Conservation (phyloP, 2,888 invertebrate species). For the Oxystoma pomonae region DNA sequence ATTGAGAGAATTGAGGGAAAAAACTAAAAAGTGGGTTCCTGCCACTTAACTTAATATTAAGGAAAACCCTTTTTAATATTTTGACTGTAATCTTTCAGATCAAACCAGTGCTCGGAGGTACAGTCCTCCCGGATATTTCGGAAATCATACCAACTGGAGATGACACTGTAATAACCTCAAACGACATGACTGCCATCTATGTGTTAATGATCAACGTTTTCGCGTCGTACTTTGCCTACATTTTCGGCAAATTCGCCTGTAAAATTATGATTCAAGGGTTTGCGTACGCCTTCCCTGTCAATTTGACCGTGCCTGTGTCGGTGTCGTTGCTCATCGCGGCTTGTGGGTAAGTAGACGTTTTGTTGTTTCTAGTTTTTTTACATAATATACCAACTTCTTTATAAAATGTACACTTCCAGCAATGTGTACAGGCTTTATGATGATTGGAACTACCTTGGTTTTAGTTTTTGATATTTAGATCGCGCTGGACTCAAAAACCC, state of each 20-base stretch:
- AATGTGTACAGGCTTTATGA: no score
- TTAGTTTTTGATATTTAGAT: no score
- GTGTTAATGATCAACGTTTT: slow-evolving; percentile 77
- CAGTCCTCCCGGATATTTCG: slow-evolving; percentile 66
- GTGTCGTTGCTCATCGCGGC: slow-evolving; percentile 84
- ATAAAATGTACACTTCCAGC: no score
- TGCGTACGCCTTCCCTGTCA: slow-evolving; percentile 95
- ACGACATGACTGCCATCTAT: slow-evolving; percentile 68
- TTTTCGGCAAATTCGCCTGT: slow-evolving; percentile 93
- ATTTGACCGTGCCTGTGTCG: slow-evolving; percentile 85
- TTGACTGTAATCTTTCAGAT: no score
- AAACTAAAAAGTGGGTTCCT: no score
- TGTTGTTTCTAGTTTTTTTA: no score
- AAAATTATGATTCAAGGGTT: slow-evolving; percentile 96
- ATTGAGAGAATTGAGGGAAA: no score
- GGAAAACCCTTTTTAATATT: no score
- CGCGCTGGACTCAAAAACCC: no score
- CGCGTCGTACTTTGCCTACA: slow-evolving; percentile 83
- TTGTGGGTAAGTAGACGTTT: slow-evolving; percentile 61
- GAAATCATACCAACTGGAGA: slow-evolving; percentile 75
- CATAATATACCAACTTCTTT: no score
- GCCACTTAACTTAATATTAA: no score
- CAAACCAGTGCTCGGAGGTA: slow-evolving; percentile 57
- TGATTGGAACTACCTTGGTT: no score
- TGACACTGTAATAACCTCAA: slow-evolving; percentile 66